Evolutionary conservation across 2,888 invertebrate species (phyloP), one percentile per base, ranked within the genome.

Genomic region (Luperina nickerlii): DNA sequence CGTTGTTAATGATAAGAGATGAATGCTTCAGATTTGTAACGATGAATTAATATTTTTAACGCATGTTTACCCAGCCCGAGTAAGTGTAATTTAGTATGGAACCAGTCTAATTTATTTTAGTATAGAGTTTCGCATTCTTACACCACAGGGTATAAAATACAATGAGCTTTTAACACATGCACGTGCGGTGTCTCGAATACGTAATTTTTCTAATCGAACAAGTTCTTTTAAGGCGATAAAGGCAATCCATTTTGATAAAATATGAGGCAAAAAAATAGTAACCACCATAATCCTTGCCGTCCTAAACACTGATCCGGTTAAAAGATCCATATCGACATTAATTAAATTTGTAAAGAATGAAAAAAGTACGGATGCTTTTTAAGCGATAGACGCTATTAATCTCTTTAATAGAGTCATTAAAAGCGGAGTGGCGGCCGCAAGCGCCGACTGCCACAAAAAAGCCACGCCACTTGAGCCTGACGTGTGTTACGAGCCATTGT

Each of bases 391-490:
- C 91, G 90, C 94, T 93, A 96, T 96, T 96, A 96, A 96, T 96
- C 96, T 95, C 92, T 94, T 95, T 96, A 96, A 97, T 97, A 96
- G 96, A 97, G 96, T 94, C 96, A 96, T 97, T 96, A 96, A 96
- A 94, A 94, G 90, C 91, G 90, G 91, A 94, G 94, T 92, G 94
- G 92, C 92, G 87, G 94, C 94, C 94, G 92, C 94, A 90, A 93
- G 93, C 93, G 92, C 86, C 89, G 85, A 83, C 86, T 78, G 84
- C 79, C 78, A 89, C 90, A 92, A 92, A 93, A 92, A 88, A 80
- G 78, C 83, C 69, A 74, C 84, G 89, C 89, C 89, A 87, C 90
- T 89, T 88, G 88, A 90, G 87, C 83, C 88, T 87, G 89, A 84
- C 86, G 85, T 87, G 89, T 89, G 87, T 87, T 88, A 86, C 90